Base-by-base conservation (phyloP, 2,797 vertebrate genomes). In the Poecilia velifera region DNA sequence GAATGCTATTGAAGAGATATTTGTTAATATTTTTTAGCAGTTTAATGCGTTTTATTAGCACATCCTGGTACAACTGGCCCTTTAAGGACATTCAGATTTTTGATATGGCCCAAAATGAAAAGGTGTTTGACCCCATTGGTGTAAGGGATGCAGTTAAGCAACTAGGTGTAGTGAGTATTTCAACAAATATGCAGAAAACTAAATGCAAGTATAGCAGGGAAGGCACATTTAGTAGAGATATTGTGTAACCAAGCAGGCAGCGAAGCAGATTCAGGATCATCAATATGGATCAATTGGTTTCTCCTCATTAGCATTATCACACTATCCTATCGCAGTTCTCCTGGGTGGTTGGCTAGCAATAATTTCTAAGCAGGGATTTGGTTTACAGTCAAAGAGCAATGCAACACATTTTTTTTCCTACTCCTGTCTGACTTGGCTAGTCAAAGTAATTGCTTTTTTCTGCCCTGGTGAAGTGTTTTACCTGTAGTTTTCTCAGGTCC, bases 261-360 rank as follows among this genome's bases (percentile, higher is more conserved):
- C 73, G 28, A 66, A 41, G 80, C 39, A 53, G 47, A 75, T 87
- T 46, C 79, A 80, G 82, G 74, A 82, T 86, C 57, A 73, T 62
- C 25, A 41, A 22, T 34, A 14, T 53, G 71, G 84, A 90, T 92
- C 85, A 81, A 84, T 89, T 84, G 57, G 53, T 41, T 70, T 25
- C 53, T 82, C 64, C 75, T 88, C 89, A 88, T 90, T 88, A 90
- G 81, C 75, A 22, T 51, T 46, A 53, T 71, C 59, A 20, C 64
- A 46, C 31, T 16, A 66, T 41, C 76, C 28, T 36, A 72, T 83
- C 68, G 72, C 72, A 51, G 78, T 49, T 68, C 51, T n/a, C 20
- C 25, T 80, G 46, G 72, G n/a, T 43, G 62, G 8, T 57, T 70
- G 57, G 53, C 36, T 76, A 70, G 25, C 36, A 62, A 22, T 45